Evolutionary conservation across 2,888 invertebrate genomes (phyloP).

Genomic region (Ariolimax columbianus): DNA sequence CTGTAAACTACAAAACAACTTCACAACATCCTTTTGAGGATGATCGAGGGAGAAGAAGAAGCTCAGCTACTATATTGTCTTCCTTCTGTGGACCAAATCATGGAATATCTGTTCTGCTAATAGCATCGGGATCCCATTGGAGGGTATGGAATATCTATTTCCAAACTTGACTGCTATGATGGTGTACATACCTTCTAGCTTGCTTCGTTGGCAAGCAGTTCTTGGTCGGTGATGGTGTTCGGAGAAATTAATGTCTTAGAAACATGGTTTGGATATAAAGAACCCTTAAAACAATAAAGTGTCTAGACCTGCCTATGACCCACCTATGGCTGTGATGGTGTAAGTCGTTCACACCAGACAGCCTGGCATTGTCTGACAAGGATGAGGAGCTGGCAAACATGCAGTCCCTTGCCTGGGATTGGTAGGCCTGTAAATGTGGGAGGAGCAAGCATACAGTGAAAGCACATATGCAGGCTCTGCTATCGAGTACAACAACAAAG

Average conservation of each 20-base stretch:
- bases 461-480: not conserved
- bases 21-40: no score
- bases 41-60: no score
- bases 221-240: no score
- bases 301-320: not conserved
- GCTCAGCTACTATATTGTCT: no score
- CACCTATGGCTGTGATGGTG: conserved; percentile 32
- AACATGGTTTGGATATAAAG: not conserved
- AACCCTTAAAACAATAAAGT: not conserved
- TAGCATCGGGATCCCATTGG: no score
- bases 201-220: no score
- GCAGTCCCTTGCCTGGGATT: conserved; percentile 55
- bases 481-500: not conserved
- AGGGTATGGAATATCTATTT: no score
- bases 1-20: no score
- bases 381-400: conserved; percentile 50
- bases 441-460: not conserved
- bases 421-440: conserved; percentile 69
- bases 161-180: no score
- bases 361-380: conserved; percentile 41
- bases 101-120: no score
- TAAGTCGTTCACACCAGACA: conserved; percentile 15
- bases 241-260: not conserved
- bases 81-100: no score
- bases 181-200: no score